Percentiles rank a stretch among this genome's conserved stretches.
phyloP scores from a whole-genome alignment of 2,113 vertebrate species.

The Amazona guildingii region DNA sequence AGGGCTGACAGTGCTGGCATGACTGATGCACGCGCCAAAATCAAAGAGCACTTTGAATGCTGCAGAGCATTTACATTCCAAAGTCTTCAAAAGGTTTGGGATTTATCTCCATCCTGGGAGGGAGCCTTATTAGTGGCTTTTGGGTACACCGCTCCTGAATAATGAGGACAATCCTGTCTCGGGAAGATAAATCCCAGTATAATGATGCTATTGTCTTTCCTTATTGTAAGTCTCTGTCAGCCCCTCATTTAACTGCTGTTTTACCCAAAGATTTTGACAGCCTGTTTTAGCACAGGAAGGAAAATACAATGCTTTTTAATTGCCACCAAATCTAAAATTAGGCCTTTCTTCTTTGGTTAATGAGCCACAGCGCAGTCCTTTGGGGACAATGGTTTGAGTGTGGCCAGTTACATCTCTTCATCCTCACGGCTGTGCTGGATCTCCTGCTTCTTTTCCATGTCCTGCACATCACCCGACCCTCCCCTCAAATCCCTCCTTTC shows the following conservation, averaged over 20 bases:
- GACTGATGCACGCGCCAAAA: rapidly evolving
- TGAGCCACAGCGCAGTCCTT: neutral
- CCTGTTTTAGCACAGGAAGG: conserved; percentile 28
- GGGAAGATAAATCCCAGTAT: conserved; percentile 59
- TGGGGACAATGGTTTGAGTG: neutral
- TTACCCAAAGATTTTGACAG: conserved; percentile 63
- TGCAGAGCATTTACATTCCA: conserved; percentile 3
- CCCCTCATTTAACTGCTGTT: conserved; percentile 55
- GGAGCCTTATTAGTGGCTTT: conserved; percentile 59
- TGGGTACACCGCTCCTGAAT: conserved; percentile 48
- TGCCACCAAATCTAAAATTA: conserved; percentile 51
- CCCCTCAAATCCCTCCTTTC: neutral
- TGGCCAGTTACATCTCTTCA: neutral
- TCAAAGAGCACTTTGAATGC: neutral
- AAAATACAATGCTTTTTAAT: conserved; percentile 58
- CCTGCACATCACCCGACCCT: neutral
- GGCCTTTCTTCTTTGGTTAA: conserved; percentile 17
- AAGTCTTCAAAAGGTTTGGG: neutral
- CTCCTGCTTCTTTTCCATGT: neutral
- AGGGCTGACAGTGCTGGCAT: rapidly evolving
- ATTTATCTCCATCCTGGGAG: conserved; percentile 54
- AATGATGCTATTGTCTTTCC: conserved; percentile 67
- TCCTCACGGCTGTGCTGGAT: neutral
- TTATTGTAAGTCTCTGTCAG: conserved; percentile 37
- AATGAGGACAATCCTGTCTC: conserved; percentile 60